A percentile compares a stretch with the other conserved stretches of the same genome.
Conservation (phyloP, 2,888 invertebrate species). For the Bellardia pandia region DNA sequence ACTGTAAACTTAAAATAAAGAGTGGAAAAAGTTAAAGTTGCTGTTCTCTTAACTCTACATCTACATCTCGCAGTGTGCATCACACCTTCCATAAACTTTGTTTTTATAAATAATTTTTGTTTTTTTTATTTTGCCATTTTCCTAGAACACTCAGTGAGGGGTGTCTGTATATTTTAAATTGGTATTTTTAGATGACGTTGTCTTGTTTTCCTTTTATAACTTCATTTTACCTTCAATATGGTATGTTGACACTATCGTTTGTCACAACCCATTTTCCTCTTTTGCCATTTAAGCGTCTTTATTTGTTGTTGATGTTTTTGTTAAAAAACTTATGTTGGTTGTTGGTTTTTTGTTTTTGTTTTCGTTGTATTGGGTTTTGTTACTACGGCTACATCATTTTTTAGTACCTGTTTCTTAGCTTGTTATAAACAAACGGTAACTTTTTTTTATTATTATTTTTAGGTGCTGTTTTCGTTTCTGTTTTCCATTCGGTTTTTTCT, state of each 20-base stretch:
- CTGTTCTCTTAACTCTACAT: background rate
- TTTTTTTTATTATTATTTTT: conserved; percentile 51
- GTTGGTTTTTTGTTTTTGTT: conserved; percentile 12
- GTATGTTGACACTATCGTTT: conserved; percentile 59
- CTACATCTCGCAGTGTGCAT: too few relatives aligned
- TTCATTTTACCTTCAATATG: conserved; percentile 55
- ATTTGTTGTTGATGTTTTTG: conserved; percentile 22
- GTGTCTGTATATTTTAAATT: conserved; percentile 21
- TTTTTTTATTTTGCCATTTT: background rate
- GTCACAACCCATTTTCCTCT: conserved; percentile 4
- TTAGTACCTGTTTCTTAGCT: conserved; percentile 6
- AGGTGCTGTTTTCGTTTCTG: conserved; percentile 39
- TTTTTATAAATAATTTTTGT: background rate
- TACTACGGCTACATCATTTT: conserved; percentile 22
- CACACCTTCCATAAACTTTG: background rate
- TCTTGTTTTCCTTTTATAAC: conserved; percentile 34
- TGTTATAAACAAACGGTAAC: conserved; percentile 19
- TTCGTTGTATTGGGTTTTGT: background rate
- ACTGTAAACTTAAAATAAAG: conserved; percentile 43
- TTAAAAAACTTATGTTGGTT: conserved; percentile 46
- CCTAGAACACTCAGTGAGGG: background rate
- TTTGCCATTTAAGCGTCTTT: conserved; percentile 6
- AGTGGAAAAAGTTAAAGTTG: conserved; percentile 35
- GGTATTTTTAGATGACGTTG: conserved; percentile 21
- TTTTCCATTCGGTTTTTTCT: conserved; percentile 9